phyloP scores from a whole-genome alignment of 2,888 invertebrate species.

The Pheosia tremula region DNA sequence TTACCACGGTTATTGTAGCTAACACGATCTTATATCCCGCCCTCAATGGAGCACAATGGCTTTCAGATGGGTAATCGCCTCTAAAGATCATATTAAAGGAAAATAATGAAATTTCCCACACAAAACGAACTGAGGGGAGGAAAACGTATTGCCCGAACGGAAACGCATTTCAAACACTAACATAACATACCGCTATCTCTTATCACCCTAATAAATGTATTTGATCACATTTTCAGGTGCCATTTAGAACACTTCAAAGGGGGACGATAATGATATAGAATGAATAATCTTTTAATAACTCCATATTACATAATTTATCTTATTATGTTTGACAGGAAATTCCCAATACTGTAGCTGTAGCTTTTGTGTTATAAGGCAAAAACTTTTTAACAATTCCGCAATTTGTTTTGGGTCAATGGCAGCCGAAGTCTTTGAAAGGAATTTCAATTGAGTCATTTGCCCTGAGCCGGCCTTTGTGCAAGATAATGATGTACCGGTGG shows the following conservation, averaged over 20 bases:
- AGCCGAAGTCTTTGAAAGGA: slow-evolving; percentile 26
- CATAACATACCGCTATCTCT: slow-evolving; percentile 23
- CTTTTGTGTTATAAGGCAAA: slow-evolving; percentile 33
- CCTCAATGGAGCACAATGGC: slow-evolving; percentile 51
- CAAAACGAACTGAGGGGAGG: slow-evolving; percentile 21
- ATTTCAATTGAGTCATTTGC: slow-evolving; percentile 45
- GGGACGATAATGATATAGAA: slow-evolving; percentile 38
- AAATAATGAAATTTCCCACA: slow-evolving; percentile 52
- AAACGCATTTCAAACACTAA: slow-evolving; percentile 36
- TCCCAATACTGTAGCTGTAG: slow-evolving; percentile 28
- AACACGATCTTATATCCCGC: slow-evolving; percentile 47
- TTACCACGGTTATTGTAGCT: slow-evolving; percentile 44
- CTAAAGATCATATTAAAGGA: slow-evolving; percentile 49
- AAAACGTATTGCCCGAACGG: slow-evolving; percentile 40
- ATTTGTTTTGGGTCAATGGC: slow-evolving; percentile 38
- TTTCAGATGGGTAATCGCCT: slow-evolving; percentile 47
- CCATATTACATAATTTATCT: slow-evolving; percentile 37
- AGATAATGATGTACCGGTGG: slow-evolving; percentile 22
- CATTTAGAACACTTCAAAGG: slow-evolving; percentile 36
- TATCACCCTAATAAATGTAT: slow-evolving; percentile 23
- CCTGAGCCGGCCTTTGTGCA: slow-evolving; percentile 17
- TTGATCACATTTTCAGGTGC: slow-evolving; percentile 25
- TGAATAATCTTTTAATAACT: slow-evolving; percentile 45
- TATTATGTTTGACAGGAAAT: slow-evolving; percentile 19
- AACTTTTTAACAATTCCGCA: slow-evolving; percentile 37